These are phyloP conservation scores for Clupea harengus DNA, from an alignment of 2,113 vertebrate genomes.

Conservation along the genomic window DNA sequence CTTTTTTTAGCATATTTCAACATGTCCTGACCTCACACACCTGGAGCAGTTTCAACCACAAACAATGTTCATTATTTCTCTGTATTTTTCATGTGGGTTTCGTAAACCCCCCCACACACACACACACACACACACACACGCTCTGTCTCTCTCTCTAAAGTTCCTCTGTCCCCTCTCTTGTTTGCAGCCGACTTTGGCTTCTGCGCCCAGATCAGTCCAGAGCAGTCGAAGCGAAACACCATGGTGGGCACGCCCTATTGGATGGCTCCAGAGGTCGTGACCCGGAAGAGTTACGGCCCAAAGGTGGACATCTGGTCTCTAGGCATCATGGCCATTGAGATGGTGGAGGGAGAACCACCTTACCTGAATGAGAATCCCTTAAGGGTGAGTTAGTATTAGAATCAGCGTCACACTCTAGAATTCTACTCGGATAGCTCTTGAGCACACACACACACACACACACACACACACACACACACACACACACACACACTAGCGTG, in stretches of 20 bases:
- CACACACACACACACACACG: background rate
- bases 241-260: slow-evolving; percentile 99
- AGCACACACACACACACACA: too few relatives aligned
- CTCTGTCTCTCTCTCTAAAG: background rate
- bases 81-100: too few relatives aligned
- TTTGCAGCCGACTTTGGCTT: slow-evolving; percentile 95
- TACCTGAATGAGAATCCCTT: slow-evolving; percentile 99
- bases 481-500: too few relatives aligned
- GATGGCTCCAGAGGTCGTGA: slow-evolving; percentile 99
- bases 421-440: too few relatives aligned
- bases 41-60: background rate
- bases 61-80: background rate
- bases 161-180: slow-evolving; percentile 9
- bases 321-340: slow-evolving; percentile 99
- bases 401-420: too few relatives aligned
- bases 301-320: slow-evolving; percentile 99
- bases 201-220: slow-evolving; percentile 97
- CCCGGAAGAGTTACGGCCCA: slow-evolving; percentile 93
- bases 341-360: slow-evolving; percentile 98
- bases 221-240: slow-evolving; percentile 98
- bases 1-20: background rate
- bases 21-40: too few relatives aligned
- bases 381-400: slow-evolving; percentile 84
- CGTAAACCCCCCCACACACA: background rate
- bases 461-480: too few relatives aligned